Percentiles rank a stretch among this genome's conserved stretches.
phyloP scores from a whole-genome alignment of 2,888 invertebrate genomes.

The Mycalesis mineus region DNA sequence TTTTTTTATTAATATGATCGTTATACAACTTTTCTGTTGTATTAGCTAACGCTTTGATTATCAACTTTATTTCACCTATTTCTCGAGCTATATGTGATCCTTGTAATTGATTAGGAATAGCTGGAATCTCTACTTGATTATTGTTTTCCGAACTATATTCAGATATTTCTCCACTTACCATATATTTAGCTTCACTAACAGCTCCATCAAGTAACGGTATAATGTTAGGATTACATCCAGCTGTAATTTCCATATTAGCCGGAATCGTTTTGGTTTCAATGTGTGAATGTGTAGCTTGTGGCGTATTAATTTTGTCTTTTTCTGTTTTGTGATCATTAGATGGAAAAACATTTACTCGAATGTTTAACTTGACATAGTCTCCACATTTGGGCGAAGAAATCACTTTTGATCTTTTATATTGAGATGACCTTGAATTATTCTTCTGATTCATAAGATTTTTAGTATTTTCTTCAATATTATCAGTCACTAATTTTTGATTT shows the following conservation, averaged over 20 bases:
- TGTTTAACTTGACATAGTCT: conserved; percentile 50
- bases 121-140: conserved; percentile 25
- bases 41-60: conserved; percentile 47
- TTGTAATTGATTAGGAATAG: conserved; percentile 22
- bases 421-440: conserved; percentile 10
- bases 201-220: conserved; percentile 55
- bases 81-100: conserved; percentile 43
- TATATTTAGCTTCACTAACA: conserved; percentile 47
- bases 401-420: conserved; percentile 35
- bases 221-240: conserved; percentile 35
- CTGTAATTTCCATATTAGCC: neutral
- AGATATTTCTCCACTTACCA: conserved; percentile 37
- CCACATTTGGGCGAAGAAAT: conserved; percentile 40
- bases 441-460: conserved; percentile 8
- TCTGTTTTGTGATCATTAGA: conserved; percentile 26
- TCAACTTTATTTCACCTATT: conserved; percentile 48
- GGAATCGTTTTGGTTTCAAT: neutral
- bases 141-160: conserved; percentile 28
- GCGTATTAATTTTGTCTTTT: conserved; percentile 1
- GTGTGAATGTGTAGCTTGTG: neutral
- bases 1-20: conserved; percentile 35
- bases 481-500: conserved; percentile 5
- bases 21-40: conserved; percentile 47
- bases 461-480: neutral
- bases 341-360: conserved; percentile 51